Base-by-base conservation (phyloP, 1,140 invertebrate genomes). In the Bombus superbus region DNA sequence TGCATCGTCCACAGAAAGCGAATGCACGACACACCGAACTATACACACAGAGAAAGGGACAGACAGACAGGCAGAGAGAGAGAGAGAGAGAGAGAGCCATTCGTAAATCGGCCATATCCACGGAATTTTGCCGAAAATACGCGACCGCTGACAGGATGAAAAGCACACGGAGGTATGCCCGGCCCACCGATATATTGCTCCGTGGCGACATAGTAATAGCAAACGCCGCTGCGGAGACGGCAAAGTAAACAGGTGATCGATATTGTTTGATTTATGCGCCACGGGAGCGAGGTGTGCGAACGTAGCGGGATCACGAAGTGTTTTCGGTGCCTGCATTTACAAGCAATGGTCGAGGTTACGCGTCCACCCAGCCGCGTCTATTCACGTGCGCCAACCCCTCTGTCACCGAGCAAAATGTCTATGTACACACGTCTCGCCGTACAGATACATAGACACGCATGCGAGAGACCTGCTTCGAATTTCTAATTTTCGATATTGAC, bases 401-500 rank as follows among this genome's bases (percentile, higher is more conserved):
- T 78, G 81, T 78, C 74, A 69, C 28, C 64, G 62, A 25, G 44
- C 38, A 18, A 57, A 79, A 79, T 71, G 38, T 44, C 64, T 35
- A 69, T 44, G 28, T 22, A 28, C 11, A 35, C n/a, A 28, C 57
- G 2, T 44, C 18, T 53, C 47, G 6, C 47, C 18, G 28, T 62
- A n/a, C 28, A n/a, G 28, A 62, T 22, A 22, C 10, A 9, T 15
- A 47, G n/a, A 25, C 18, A 59, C 35, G 35, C 18, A 5, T 22
- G 57, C 1, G 25, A 35, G 53, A 25, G 47, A 80, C 88, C 78
- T 83, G 89, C 38, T 80, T 78, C 85, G 89, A 90, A 90, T 90
- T 87, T 90, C 82, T 89, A 89, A 90, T 90, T 89, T 80, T 85
- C 89, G 85, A 89, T 90, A 89, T 89, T 85, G 88, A 87, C 85